phyloP scores from a whole-genome alignment of 2,888 invertebrate species.

The Andrena hattorfiana region DNA sequence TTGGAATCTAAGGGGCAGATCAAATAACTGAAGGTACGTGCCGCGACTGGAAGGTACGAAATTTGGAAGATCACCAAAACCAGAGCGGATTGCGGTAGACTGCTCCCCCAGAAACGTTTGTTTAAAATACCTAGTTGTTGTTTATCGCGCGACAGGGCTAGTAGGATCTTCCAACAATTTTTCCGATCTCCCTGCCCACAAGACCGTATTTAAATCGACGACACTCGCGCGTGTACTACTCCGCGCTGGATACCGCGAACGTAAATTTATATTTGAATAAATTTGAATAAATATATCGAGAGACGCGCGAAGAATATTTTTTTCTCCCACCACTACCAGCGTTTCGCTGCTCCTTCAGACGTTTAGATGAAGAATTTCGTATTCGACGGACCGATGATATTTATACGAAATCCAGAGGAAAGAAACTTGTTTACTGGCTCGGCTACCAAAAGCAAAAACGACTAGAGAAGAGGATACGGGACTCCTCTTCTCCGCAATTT shows the following conservation, averaged over 20 bases:
- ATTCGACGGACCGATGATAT: conserved; percentile 2
- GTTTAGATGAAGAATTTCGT: conserved; percentile 11
- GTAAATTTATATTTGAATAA: conserved; percentile 50
- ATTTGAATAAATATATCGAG: conserved; percentile 39
- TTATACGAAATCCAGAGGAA: background rate
- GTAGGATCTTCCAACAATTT: background rate
- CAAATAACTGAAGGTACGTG: conserved; percentile 71
- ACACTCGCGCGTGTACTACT: conserved; percentile 1
- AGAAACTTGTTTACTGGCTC: conserved; percentile 1
- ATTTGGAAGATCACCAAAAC: conserved; percentile 65
- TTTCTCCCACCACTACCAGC: background rate
- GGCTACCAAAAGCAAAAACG: background rate
- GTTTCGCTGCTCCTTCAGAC: background rate
- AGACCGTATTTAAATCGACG: conserved; percentile 43
- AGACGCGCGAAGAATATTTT: conserved; percentile 20
- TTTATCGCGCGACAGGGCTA: background rate
- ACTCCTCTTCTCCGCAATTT: conserved; percentile 21
- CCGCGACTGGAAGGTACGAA: conserved; percentile 69
- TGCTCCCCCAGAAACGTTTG: conserved; percentile 47
- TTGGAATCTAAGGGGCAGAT: conserved; percentile 66
- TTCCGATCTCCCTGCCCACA: background rate
- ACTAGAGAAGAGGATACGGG: background rate
- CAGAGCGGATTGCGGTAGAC: conserved; percentile 53
- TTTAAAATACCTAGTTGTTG: conserved; percentile 50
- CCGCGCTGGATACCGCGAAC: conserved; percentile 10